Conservation (phyloP, 1,140 invertebrate genomes). For the Augochlora pura region DNA sequence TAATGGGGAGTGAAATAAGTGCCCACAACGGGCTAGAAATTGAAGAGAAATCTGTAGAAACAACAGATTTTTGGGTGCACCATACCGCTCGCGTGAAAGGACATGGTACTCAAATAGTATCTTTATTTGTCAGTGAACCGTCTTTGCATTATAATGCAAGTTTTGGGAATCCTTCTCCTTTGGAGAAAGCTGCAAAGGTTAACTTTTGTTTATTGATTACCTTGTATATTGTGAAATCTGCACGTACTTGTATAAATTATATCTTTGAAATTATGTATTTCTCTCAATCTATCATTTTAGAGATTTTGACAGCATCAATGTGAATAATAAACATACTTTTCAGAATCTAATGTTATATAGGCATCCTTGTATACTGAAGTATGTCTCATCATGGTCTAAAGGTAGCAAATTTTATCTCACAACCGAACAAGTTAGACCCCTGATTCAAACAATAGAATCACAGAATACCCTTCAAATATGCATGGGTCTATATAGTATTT, state of each 20-base stretch:
- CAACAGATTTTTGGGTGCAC: conserved; percentile 89
- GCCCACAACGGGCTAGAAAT: conserved; percentile 86
- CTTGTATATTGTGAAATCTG: background rate
- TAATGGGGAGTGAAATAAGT: conserved; percentile 89
- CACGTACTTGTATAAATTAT: background rate
- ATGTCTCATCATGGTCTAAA: conserved; percentile 89
- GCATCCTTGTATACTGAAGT: conserved; percentile 90
- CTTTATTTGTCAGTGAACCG: conserved; percentile 86
- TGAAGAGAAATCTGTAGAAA: conserved; percentile 87
- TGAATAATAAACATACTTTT: conserved; percentile 64
- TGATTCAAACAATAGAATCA: conserved; percentile 83
- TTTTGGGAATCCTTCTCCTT: conserved; percentile 84
- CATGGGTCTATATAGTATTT: conserved; percentile 87
- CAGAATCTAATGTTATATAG: conserved; percentile 91
- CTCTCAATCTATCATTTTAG: conserved; percentile 4
- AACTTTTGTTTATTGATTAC: conserved; percentile 36
- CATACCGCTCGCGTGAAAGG: conserved; percentile 84
- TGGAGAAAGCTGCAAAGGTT: conserved; percentile 88
- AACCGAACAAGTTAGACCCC: conserved; percentile 87
- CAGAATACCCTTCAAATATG: conserved; percentile 88
- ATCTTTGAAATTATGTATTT: background rate
- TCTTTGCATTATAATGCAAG: conserved; percentile 81
- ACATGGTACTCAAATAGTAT: conserved; percentile 83
- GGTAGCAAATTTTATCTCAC: conserved; percentile 87
- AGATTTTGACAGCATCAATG: background rate